Base-by-base conservation (phyloP, 2,797 vertebrate species). In the Spheniscus humboldti region DNA sequence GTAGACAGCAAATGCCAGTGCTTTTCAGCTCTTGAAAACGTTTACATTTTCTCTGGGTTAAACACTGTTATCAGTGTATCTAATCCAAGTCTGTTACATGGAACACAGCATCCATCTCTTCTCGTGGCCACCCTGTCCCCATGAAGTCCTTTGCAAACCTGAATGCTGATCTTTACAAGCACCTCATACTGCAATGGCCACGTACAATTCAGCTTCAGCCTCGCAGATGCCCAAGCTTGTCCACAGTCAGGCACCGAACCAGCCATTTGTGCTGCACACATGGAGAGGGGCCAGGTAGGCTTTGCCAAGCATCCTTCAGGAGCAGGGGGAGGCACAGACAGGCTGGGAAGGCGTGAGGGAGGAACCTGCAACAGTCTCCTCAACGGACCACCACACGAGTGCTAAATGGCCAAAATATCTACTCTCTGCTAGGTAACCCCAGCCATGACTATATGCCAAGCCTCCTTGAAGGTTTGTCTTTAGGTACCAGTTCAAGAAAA, bases 221-320 rank as follows among this genome's bases (percentile, higher is more conserved):
- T 53, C 0, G 0, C 1, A 41, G 43, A 5, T 2, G 0, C 31
- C 23, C 20, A 67, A 5, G 24, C 15, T 33, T 53, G 9, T 63
- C 35, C 16, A 9, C 19, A 13, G 30, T 10, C 17, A 53, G 22
- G 37, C 19, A 56, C 33, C 0, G 3, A 89, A 48, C 24, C 13
- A 55, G 11, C 4, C 14, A 11, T 35, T 78, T 47, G 9, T 60
- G 20, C 31, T 74, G 25, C 47, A n/a, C 18, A 37, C 0, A 0
- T 10, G n/a, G 19, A 37, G 23, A 33, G 18, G 18, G 9, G 8
- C 9, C 33, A 28, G 35, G 27, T 7, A 27, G 25, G 28, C 15
- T 59, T 88, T 86, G 30, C 24, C 50, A 75, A 0, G 2, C 5
- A 6, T 15, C 23, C 23, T 69, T 56, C 59, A 50, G 43, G 39